These are phyloP conservation scores for Tetramorium simillimum DNA, from an alignment of 1,140 invertebrate species.

Conservation along the genomic window DNA sequence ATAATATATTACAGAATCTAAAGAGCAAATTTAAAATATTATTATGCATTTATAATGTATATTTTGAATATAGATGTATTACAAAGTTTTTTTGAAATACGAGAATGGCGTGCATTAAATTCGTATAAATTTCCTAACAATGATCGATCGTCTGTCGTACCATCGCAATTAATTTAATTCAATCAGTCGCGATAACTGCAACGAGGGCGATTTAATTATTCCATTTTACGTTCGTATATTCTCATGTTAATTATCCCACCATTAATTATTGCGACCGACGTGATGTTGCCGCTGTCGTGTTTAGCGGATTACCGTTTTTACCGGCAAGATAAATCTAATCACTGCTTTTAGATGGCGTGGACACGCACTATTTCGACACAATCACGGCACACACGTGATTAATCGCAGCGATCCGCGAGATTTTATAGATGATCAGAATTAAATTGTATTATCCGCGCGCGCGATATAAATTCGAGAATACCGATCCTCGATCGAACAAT, in stretches of 20 bases:
- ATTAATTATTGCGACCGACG: not conserved
- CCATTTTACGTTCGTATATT: not conserved
- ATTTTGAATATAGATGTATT: not conserved
- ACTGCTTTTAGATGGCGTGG: conserved; percentile 7
- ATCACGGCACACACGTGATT: too few relatives aligned
- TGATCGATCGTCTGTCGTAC: not conserved
- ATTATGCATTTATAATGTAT: not conserved
- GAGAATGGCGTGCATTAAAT: not conserved
- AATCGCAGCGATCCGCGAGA: not conserved
- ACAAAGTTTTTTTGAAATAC: not conserved
- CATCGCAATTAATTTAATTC: not conserved
- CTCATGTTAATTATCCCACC: not conserved
- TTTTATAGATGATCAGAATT: not conserved
- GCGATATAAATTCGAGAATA: not conserved
- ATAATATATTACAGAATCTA: too few relatives aligned
- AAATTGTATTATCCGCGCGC: not conserved
- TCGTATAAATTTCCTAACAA: not conserved
- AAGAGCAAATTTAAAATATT: not conserved
- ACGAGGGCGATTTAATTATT: not conserved
- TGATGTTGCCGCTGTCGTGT: not conserved
- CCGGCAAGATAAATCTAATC: not conserved
- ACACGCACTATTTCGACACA: not conserved
- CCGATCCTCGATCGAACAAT: not conserved
- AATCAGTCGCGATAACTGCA: not conserved
- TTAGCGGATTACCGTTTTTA: not conserved